Evolutionary conservation across 2,888 invertebrate species (phyloP), one percentile per base, ranked within the genome.

Genomic region (Pristionchus entomophagus): DNA sequence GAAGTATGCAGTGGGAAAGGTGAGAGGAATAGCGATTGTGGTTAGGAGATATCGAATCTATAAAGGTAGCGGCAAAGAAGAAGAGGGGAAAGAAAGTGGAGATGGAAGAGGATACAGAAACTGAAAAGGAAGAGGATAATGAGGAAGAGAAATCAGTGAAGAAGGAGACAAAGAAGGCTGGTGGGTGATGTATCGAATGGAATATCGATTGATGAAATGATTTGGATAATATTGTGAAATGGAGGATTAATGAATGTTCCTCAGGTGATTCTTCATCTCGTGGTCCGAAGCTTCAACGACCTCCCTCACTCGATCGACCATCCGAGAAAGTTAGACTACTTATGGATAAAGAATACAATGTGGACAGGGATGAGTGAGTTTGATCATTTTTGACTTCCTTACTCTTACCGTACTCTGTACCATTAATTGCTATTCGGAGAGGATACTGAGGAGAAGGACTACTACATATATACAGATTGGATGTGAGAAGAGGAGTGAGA

Each of bases 291-390:
- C 22, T 69, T 12, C 41, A 41, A n/a, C 35, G 69, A 12, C 69
- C 69, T 35, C 69, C 69, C 62, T 62, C 62, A 12, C 10, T 41
- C 17, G 69, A 69, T 69, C 35, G 69, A 35, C 69, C 69, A 22
- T 41, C 22, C 4, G 22, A 69, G 69, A 69, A 69, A 69, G 69
- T 69, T 38, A 35, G n/a, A n/a, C 69, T 69, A 14, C 38, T 69
- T 1, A 2, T 69, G 49, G 38, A 78, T 49, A 78, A n/a, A 26
- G n/a, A 78, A 0, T 78, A 78, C 32, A 29, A 78, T 26, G 78
- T 78, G 45, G 51, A 78, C 17, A 78, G 45, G 51, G 78, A 78
- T 29, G 78, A 78, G 78, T 78, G 8, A 45, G 78, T 78, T 32
- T 26, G 5, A 8, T 78, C 14, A 2, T 2, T 3, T 1, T 62